A percentile compares a stretch with the other conserved stretches of the same genome.
Conservation (phyloP, 2,113 vertebrate genomes). For the Lonchura striata region DNA sequence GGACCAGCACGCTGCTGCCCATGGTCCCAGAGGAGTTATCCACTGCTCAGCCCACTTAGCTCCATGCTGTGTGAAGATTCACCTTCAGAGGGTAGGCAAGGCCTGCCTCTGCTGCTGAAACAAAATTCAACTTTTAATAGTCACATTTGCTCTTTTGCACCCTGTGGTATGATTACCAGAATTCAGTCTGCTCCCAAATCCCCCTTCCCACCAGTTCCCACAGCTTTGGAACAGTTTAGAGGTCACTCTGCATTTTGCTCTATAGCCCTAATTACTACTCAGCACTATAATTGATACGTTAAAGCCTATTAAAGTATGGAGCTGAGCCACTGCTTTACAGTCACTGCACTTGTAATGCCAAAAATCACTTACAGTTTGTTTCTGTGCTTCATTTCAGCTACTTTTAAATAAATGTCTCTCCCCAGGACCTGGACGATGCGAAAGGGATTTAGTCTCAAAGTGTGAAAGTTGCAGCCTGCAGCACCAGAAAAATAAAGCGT, state of each 20-base stretch:
- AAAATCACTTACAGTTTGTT: constrained; percentile 66
- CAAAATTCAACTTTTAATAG: background rate
- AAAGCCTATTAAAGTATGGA: constrained; percentile 69
- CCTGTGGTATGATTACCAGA: background rate
- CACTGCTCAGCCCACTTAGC: background rate
- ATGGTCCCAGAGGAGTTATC: background rate
- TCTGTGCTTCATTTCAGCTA: constrained; percentile 51
- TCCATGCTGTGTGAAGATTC: background rate
- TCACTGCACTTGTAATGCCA: constrained; percentile 54
- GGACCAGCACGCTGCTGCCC: background rate
- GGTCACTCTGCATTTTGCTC: constrained; percentile 46
- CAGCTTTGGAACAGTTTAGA: background rate
- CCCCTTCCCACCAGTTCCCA: constrained; percentile 20
- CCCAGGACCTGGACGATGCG: constrained; percentile 9
- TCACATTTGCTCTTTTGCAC: background rate
- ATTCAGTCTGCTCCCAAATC: constrained; percentile 28
- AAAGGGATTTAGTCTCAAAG: constrained; percentile 43
- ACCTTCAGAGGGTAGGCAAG: background rate
- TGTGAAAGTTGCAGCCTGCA: constrained; percentile 56
- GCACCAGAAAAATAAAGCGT: constrained; percentile 36
- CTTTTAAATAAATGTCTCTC: constrained; percentile 56
- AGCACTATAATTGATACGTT: constrained; percentile 60
- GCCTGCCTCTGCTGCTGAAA: background rate
- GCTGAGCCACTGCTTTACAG: constrained; percentile 46
- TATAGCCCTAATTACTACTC: constrained; percentile 53